Percentiles rank a stretch among this genome's conserved stretches.
phyloP scores from a whole-genome alignment of 1,140 invertebrate species.

The Drosophila ananassae region DNA sequence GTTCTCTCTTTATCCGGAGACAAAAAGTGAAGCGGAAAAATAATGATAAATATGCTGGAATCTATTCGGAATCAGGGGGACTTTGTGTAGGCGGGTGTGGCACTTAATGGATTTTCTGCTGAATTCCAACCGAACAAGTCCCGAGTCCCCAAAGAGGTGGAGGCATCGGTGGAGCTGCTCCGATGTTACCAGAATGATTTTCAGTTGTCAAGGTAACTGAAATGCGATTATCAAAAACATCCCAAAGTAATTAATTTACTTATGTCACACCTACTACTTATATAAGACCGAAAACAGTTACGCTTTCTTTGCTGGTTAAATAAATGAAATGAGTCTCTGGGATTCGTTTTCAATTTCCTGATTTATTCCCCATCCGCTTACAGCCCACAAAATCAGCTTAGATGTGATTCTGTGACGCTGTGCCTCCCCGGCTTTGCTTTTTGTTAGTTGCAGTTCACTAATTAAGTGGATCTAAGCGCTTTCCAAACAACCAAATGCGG shows the following conservation, averaged over 20 bases:
- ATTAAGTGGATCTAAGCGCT: constrained; percentile 69
- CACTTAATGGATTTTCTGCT: constrained; percentile 70
- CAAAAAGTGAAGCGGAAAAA: constrained; percentile 45
- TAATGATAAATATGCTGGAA: constrained; percentile 74
- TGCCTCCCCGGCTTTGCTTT: constrained; percentile 12
- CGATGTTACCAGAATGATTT: constrained; percentile 22
- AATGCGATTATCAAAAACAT: neutral
- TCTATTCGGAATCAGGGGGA: constrained; percentile 51
- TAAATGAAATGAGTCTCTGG: constrained; percentile 2
- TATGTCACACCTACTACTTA: neutral
- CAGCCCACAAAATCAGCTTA: constrained; percentile 54
- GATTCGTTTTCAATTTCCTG: constrained; percentile 34
- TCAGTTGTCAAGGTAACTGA: constrained; percentile 29
- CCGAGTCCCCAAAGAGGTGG: constrained; percentile 7
- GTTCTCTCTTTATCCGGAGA: constrained; percentile 33
- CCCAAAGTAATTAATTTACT: neutral
- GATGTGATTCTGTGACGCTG: constrained; percentile 45
- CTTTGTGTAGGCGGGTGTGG: constrained; percentile 60
- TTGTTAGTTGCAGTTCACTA: constrained; percentile 52
- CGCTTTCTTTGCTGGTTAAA: constrained; percentile 3
- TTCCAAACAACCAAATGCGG: constrained; percentile 49
- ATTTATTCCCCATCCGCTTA: constrained; percentile 14
- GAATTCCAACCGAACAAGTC: constrained; percentile 50
- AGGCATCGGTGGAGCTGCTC: constrained; percentile 22
- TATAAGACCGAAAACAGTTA: neutral